Base-by-base conservation (phyloP, 1,140 invertebrate genomes). In the Leptonema lineaticorne region DNA sequence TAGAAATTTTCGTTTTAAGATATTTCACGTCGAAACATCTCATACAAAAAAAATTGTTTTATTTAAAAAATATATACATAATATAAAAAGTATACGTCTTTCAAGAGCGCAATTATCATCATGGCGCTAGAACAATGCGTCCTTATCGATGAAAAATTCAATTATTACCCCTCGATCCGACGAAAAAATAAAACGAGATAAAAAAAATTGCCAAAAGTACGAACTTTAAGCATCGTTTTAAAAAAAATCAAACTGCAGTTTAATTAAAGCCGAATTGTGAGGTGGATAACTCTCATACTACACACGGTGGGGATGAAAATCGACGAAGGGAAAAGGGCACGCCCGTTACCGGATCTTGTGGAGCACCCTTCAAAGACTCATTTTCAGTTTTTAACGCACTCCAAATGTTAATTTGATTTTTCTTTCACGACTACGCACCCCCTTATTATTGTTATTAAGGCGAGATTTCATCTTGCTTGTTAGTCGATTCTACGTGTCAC, bases 231-330 rank as follows among this genome's bases (percentile, higher is more conserved):
- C n/a, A n/a, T n/a, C n/a, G n/a, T n/a, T n/a, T n/a, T n/a, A n/a
- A n/a, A n/a, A 45, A 45, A 27, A 45, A 45, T 41, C 30, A 62
- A 62, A 62, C 59, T 62, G 59, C 59, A 62, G 59, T 62, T 62
- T 62, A 62, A 62, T 62, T 62, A 62, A 62, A 45, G 59, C 37
- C 27, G 45, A 62, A 62, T 62, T 62, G 59, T 62, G 56, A 37
- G 50, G 24, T 24, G 46, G 46, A 20, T n/a, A 46, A 9, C 37
- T 41, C 37, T 11, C 9, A 14, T 41, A 16, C 37, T n/a, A n/a
- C n/a, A n/a, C n/a, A n/a, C n/a, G n/a, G n/a, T 14, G 9, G 9
- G 9, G 9, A 41, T 16, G 16, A 41, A 41, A 41, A n/a, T n/a
- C n/a, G n/a, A n/a, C n/a, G n/a, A n/a, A n/a, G 4, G 16, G 16